These are phyloP conservation scores for Tetramorium bicarinatum DNA, from an alignment of 2,888 invertebrate genomes.

Conservation along the genomic window DNA sequence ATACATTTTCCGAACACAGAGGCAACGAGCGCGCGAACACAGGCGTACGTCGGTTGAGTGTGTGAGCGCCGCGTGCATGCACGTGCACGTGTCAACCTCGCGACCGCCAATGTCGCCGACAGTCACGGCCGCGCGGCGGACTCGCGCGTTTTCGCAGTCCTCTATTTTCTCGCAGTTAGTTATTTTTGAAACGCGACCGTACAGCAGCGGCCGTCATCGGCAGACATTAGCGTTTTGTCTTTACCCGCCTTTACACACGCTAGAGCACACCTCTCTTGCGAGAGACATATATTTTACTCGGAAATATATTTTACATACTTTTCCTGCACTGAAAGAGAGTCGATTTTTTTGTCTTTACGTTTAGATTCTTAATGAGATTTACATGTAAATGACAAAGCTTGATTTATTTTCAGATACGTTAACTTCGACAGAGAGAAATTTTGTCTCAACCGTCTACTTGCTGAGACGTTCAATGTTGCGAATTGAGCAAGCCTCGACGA, in stretches of 20 bases:
- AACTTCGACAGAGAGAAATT: neutral
- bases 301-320: neutral
- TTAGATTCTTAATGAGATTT: neutral
- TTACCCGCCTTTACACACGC: neutral
- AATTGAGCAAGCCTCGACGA: slow-evolving; percentile 15
- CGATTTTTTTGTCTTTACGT: neutral
- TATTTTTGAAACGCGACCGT: slow-evolving; percentile 45
- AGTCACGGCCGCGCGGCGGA: slow-evolving; percentile 49
- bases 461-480: slow-evolving; percentile 6
- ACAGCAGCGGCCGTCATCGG: slow-evolving; percentile 26
- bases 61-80: slow-evolving; percentile 46
- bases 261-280: neutral
- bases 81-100: slow-evolving; percentile 63
- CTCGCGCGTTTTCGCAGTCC: slow-evolving; percentile 45
- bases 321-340: neutral
- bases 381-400: neutral
- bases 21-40: neutral
- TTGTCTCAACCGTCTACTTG: neutral
- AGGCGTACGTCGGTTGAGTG: neutral
- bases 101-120: slow-evolving; percentile 56
- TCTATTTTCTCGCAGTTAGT: slow-evolving; percentile 50
- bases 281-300: neutral
- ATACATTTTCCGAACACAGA: slow-evolving; percentile 40
- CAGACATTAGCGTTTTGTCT: slow-evolving; percentile 29
- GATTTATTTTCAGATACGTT: neutral